phyloP scores from a whole-genome alignment of 2,797 vertebrate genomes.

The Galaxias olidus region DNA sequence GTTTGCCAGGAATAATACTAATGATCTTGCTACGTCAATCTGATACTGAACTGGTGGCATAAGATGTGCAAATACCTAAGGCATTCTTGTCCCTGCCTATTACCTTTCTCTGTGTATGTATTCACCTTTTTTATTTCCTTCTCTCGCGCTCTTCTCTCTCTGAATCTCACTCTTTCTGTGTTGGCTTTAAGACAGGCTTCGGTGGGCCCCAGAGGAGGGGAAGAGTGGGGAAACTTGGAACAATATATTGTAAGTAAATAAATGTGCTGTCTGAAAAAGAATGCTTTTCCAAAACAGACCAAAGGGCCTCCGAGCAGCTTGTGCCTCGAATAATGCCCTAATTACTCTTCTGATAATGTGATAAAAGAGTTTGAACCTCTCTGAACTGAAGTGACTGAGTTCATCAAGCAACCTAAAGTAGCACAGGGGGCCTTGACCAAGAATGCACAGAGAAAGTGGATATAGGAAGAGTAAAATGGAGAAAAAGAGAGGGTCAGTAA shows the following conservation, averaged over 20 bases:
- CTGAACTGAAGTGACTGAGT: constrained; percentile 66
- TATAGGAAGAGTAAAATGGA: background rate
- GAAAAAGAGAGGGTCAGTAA: background rate
- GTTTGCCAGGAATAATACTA: constrained; percentile 18
- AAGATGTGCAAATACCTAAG: background rate
- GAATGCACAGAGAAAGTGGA: background rate
- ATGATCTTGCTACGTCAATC: background rate
- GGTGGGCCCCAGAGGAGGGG: constrained; percentile 71
- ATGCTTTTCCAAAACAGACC: constrained; percentile 68
- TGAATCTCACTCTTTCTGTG: constrained; percentile 62
- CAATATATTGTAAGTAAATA: constrained; percentile 77
- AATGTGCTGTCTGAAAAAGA: constrained; percentile 75
- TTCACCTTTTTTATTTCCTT: constrained; percentile 49
- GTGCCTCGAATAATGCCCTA: constrained; percentile 67
- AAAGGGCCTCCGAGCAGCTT: constrained; percentile 51
- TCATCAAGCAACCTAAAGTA: constrained; percentile 49
- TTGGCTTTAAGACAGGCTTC: constrained; percentile 64
- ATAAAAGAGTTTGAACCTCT: constrained; percentile 59
- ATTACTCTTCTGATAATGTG: constrained; percentile 69
- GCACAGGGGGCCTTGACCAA: background rate
- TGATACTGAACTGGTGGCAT: too few species aligned
- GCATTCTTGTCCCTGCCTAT: background rate
- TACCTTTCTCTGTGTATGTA: constrained; percentile 10
- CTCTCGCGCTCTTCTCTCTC: constrained; percentile 21
- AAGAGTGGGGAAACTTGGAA: constrained; percentile 70